Conservation (phyloP, 30 jellyfish, hydroid and myxozoan genomes). For the Aurelia sp. region DNA sequence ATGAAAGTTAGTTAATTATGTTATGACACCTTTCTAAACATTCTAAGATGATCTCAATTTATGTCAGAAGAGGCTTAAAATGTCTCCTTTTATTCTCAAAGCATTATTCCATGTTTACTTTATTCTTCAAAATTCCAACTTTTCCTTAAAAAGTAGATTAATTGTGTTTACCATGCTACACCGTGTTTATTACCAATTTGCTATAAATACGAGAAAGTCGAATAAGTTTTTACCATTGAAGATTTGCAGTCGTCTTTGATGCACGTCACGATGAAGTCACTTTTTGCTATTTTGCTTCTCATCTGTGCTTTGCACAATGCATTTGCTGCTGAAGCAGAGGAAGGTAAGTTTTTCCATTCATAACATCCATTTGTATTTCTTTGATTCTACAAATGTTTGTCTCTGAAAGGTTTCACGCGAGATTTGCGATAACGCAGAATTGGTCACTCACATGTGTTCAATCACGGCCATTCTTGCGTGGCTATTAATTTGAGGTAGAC, state of each 20-base stretch:
- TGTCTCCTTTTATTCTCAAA: neutral
- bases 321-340: neutral
- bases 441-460: too few species aligned
- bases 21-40: too few species aligned
- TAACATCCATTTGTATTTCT: neutral
- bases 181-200: too few species aligned
- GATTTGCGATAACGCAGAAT: neutral
- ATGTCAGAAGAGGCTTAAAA: neutral
- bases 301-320: constrained; percentile 1
- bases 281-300: constrained; percentile 1
- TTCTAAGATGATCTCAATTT: neutral
- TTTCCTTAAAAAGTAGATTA: too few species aligned
- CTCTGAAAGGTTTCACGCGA: neutral
- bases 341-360: neutral
- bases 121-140: too few species aligned
- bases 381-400: neutral
- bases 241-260: neutral
- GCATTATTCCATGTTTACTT: neutral
- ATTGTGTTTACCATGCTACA: too few species aligned
- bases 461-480: too few species aligned
- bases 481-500: too few species aligned
- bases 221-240: too few species aligned
- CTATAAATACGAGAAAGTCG: too few species aligned
- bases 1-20: too few species aligned
- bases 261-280: constrained; percentile 2